Conservation (phyloP, 2,888 invertebrate genomes). For the Stenichneumon culpator region DNA sequence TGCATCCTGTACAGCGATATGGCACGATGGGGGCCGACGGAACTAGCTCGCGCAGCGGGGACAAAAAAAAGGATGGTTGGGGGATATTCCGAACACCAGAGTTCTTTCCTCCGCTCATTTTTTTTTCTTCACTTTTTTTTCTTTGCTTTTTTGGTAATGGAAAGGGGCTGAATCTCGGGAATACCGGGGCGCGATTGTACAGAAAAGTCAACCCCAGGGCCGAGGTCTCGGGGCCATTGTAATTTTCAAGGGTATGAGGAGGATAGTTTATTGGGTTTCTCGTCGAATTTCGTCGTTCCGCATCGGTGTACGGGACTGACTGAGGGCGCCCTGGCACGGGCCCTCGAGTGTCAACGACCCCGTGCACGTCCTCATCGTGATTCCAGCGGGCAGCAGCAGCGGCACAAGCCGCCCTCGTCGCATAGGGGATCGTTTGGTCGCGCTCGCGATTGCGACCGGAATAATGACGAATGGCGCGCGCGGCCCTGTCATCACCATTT, state of each 20-base stretch:
- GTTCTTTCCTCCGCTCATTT: constrained; percentile 25
- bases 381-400: constrained; percentile 22
- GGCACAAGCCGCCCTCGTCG: constrained; percentile 11
- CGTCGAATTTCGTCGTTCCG: constrained; percentile 45
- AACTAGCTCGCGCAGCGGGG: background rate
- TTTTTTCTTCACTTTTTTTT: constrained; percentile 37
- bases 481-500: constrained; percentile 56
- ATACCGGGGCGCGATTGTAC: constrained; percentile 28
- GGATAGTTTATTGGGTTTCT: constrained; percentile 44
- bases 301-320: constrained; percentile 11
- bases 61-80: constrained; percentile 12
- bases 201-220: constrained; percentile 36
- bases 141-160: background rate
- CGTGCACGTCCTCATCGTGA: constrained; percentile 51
- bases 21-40: background rate
- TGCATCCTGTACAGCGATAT: background rate
- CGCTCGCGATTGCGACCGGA: constrained; percentile 34
- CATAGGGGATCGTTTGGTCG: constrained; percentile 1
- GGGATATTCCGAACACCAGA: background rate
- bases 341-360: constrained; percentile 56
- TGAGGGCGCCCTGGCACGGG: constrained; percentile 35
- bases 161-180: constrained; percentile 25
- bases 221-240: constrained; percentile 40
- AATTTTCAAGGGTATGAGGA: constrained; percentile 27
- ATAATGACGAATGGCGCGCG: constrained; percentile 57